Evolutionary conservation across 2,888 invertebrate species (phyloP).

Genomic region (Eupithecia exiguata): DNA sequence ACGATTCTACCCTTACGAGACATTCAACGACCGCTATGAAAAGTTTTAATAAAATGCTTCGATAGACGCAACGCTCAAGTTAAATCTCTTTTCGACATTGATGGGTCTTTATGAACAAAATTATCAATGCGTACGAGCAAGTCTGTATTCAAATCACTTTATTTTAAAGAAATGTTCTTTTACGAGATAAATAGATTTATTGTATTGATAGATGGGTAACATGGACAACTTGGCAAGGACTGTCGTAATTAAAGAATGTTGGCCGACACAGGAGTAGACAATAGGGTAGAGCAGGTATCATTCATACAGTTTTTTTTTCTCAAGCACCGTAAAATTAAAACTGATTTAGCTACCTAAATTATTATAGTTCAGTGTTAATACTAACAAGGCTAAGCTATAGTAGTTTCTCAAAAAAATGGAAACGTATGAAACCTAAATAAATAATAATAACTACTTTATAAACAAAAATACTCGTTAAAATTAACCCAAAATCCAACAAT

Average conservation of each 20-base stretch:
- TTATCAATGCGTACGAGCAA: neutral
- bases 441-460: neutral
- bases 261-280: neutral
- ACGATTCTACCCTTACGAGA: slow-evolving; percentile 17
- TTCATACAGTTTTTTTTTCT: neutral
- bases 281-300: neutral
- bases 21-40: slow-evolving; percentile 42
- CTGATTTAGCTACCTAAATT: too few species aligned
- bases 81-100: slow-evolving; percentile 30
- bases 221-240: neutral
- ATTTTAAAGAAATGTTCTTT: neutral
- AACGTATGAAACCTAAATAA: neutral
- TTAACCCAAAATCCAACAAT: too few species aligned
- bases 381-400: too few species aligned
- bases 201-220: neutral
- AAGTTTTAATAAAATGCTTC: slow-evolving; percentile 7
- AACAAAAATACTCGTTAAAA: neutral
- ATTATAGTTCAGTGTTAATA: too few species aligned
- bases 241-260: neutral
- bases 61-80: slow-evolving; percentile 18
- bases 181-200: neutral
- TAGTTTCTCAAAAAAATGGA: too few species aligned
- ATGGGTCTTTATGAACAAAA: slow-evolving; percentile 12
- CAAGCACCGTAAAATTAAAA: neutral
- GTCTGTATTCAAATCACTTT: neutral